Evolutionary conservation across 2,888 invertebrate genomes (phyloP), one percentile per base, ranked within the genome.

Genomic region (Trissolcus japonicus): DNA sequence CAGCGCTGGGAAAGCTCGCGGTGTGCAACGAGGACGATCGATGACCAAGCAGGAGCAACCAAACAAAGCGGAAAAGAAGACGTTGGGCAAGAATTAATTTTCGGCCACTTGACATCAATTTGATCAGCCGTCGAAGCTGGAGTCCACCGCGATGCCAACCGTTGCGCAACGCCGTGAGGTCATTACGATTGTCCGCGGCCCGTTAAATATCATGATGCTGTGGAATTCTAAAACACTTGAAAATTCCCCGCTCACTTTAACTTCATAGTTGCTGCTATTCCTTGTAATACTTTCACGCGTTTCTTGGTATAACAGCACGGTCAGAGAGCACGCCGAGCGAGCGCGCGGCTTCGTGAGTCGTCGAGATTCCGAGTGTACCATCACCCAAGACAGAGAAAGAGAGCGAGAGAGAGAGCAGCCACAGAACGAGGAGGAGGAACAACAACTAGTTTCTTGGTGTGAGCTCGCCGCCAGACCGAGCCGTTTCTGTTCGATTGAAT

Each of bases 201-300:
- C 35, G 54, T 53, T 53, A 51, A 66, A 60, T 60, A 67, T 67
- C 63, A 63, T 66, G 67, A 69, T 66, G 68, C 72, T 29, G 56
- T 76, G 76, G 79, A 79, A 79, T 79, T 76, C 69, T 76, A 72
- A 79, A 73, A 69, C 63, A 72, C 73, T 73, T 55, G 66, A 65
- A 65, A 68, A 46, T 35, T 35, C 35, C 46, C 69, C 63, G 67
- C 71, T 78, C 75, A 73, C 76, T 73, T 73, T 63, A 66, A 54
- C 46, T 46, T 46, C 14, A 16, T 46, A 46, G 17, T 62, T 61
- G 67, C 75, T 59, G 76, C 67, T 65, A 76, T 59, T 65, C 72
- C 67, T 54, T 72, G 72, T 72, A 76, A 76, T 76, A 76, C 76
- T 76, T 76, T 76, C 72, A 76, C 76, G 72, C 67, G 72, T 67